Conservation (phyloP, 2,888 invertebrate genomes). For the Druceiella hillmani region DNA sequence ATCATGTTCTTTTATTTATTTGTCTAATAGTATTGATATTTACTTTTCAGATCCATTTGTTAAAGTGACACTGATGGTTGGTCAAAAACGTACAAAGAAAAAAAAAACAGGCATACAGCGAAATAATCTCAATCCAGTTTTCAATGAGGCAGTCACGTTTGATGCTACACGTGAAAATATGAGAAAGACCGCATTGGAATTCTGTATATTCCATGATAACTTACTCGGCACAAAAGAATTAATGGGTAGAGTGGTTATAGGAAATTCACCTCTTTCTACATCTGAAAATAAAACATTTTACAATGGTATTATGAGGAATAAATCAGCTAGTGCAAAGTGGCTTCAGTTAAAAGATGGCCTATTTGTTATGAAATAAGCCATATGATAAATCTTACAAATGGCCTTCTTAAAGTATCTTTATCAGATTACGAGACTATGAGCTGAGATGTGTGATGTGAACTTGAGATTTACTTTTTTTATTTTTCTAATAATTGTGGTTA, state of each 20-base stretch:
- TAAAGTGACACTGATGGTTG: constrained; percentile 40
- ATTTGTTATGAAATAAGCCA: too few species aligned
- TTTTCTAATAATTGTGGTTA: too few species aligned
- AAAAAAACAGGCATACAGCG: constrained; percentile 45
- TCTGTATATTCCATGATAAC: constrained; percentile 57
- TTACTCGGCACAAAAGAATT: constrained; percentile 54
- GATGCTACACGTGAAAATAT: constrained; percentile 48
- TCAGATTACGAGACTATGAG: too few species aligned
- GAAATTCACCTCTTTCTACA: constrained; percentile 37
- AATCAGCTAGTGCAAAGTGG: constrained; percentile 56
- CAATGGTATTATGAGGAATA: constrained; percentile 50
- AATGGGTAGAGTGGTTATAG: constrained; percentile 46
- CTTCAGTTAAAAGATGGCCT: constrained; percentile 50
- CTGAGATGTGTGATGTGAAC: too few species aligned
- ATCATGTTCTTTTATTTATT: too few species aligned
- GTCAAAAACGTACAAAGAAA: constrained; percentile 43
- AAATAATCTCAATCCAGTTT: constrained; percentile 42
- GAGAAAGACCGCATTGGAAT: constrained; percentile 50
- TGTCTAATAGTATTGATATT: not conserved
- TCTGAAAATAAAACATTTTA: constrained; percentile 48
- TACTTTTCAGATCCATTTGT: constrained; percentile 42
- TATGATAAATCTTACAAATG: too few species aligned
- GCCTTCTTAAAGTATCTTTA: too few species aligned
- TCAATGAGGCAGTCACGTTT: constrained; percentile 50
- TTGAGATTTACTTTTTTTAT: too few species aligned